Evolutionary conservation across 2,797 vertebrate genomes (phyloP).

Genomic region (Gymnothorax reevesii): DNA sequence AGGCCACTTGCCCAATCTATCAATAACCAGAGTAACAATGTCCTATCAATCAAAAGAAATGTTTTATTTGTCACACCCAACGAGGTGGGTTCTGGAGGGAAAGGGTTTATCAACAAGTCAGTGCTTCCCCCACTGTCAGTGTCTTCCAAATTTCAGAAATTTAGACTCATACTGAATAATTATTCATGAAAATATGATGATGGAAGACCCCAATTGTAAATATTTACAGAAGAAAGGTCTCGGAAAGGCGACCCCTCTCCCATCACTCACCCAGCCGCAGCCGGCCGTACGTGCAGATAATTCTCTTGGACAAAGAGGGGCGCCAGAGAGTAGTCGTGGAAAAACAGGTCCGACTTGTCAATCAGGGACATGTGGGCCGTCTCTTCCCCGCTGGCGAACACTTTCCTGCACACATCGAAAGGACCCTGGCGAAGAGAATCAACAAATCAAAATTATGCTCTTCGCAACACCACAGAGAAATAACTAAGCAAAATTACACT

Average conservation of each 20-base stretch:
- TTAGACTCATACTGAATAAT: too few relatives aligned
- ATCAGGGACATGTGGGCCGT: constrained; percentile 84
- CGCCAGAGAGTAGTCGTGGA: constrained; percentile 93
- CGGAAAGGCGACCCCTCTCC: neutral
- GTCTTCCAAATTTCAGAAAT: too few relatives aligned
- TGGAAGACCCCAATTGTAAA: too few relatives aligned
- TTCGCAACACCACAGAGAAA: neutral
- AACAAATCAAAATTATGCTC: neutral
- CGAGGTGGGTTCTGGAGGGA: too few relatives aligned
- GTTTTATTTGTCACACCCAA: too few relatives aligned
- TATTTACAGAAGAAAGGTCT: neutral
- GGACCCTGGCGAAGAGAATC: constrained; percentile 74
- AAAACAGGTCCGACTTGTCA: constrained; percentile 97
- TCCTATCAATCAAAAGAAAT: too few relatives aligned
- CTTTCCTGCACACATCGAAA: constrained; percentile 93
- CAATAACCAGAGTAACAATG: too few relatives aligned
- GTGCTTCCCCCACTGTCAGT: too few relatives aligned
- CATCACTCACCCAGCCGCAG: constrained; percentile 83
- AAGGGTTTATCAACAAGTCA: too few relatives aligned
- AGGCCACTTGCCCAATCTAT: too few relatives aligned
- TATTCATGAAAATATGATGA: too few relatives aligned
- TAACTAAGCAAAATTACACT: neutral
- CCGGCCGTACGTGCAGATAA: constrained; percentile 87
- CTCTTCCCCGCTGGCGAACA: constrained; percentile 84
- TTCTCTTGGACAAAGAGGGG: constrained; percentile 98